Conservation (phyloP, 2,113 vertebrate genomes). For the Saimiri boliviensis region DNA sequence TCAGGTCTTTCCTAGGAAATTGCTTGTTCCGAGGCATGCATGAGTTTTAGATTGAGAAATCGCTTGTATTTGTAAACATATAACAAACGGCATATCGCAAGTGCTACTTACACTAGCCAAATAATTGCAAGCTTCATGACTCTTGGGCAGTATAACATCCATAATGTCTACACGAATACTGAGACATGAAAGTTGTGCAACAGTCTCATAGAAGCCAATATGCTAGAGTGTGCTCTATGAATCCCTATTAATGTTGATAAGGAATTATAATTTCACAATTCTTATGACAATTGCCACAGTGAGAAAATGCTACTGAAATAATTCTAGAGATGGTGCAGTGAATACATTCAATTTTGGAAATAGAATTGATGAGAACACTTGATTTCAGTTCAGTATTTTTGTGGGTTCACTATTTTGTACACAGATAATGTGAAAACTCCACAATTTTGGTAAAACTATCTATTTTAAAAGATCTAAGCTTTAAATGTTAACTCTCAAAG, state of each 20-base stretch:
- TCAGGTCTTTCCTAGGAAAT: not conserved
- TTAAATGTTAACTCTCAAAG: not conserved
- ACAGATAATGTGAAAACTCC: not conserved
- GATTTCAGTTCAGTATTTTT: not conserved
- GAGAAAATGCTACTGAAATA: slow-evolving; percentile 1
- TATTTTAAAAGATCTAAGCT: slow-evolving; percentile 31
- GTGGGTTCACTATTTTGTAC: not conserved
- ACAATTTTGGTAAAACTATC: not conserved
- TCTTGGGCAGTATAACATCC: not conserved
- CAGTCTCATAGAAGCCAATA: not conserved
- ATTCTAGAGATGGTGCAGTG: not conserved
- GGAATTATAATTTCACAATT: not conserved
- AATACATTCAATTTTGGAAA: not conserved
- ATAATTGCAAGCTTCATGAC: not conserved
- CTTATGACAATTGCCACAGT: not conserved
- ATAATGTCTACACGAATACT: not conserved
- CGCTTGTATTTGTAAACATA: not conserved
- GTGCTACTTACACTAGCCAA: not conserved
- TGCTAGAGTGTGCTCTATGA: not conserved
- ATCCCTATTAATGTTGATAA: not conserved
- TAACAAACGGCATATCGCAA: not conserved
- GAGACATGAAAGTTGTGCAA: not conserved
- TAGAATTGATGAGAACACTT: not conserved
- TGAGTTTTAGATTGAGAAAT: not conserved
- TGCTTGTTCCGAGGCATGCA: not conserved